Evolutionary conservation across 2,888 invertebrate species (phyloP).

Genomic region (Hirtodrosophila duncani): DNA sequence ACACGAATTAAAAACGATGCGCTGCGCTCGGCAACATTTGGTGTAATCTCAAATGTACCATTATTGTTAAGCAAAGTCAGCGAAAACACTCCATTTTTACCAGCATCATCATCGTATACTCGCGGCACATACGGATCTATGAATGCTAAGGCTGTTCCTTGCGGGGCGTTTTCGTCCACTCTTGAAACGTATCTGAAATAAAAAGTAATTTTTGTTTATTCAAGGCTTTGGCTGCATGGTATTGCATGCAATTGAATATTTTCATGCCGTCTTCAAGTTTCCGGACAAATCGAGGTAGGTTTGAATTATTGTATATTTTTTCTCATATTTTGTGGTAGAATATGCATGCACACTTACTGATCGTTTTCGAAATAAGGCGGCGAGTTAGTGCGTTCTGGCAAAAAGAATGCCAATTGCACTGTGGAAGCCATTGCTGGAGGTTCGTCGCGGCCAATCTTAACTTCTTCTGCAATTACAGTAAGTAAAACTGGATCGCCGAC

Average conservation of each 20-base stretch:
- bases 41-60: slow-evolving; percentile 92
- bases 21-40: slow-evolving; percentile 88
- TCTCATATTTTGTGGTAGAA: slow-evolving; percentile 8
- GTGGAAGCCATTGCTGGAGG: slow-evolving; percentile 89
- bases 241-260: no score
- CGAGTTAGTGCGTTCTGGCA: slow-evolving; percentile 87
- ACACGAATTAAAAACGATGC: slow-evolving; percentile 90
- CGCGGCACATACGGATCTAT: slow-evolving; percentile 85
- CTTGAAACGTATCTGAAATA: slow-evolving; percentile 84
- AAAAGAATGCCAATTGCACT: slow-evolving; percentile 89
- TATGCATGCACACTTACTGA: slow-evolving; percentile 81
- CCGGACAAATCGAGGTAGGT: slow-evolving; percentile 32
- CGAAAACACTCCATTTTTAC: slow-evolving; percentile 90
- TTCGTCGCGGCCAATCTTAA: slow-evolving; percentile 85
- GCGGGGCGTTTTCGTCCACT: slow-evolving; percentile 89
- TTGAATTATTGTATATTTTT: slow-evolving; percentile 22
- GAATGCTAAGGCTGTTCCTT: slow-evolving; percentile 87
- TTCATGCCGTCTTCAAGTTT: slow-evolving; percentile 7
- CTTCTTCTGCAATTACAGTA: slow-evolving; percentile 91
- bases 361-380: slow-evolving; percentile 89
- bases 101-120: slow-evolving; percentile 87
- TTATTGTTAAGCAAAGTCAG: slow-evolving; percentile 88
- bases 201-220: slow-evolving; percentile 11
- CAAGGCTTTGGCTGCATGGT: no score
- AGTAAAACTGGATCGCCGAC: slow-evolving; percentile 90